Conservation (phyloP, 2,113 vertebrate genomes). For the Antigone vipio region DNA sequence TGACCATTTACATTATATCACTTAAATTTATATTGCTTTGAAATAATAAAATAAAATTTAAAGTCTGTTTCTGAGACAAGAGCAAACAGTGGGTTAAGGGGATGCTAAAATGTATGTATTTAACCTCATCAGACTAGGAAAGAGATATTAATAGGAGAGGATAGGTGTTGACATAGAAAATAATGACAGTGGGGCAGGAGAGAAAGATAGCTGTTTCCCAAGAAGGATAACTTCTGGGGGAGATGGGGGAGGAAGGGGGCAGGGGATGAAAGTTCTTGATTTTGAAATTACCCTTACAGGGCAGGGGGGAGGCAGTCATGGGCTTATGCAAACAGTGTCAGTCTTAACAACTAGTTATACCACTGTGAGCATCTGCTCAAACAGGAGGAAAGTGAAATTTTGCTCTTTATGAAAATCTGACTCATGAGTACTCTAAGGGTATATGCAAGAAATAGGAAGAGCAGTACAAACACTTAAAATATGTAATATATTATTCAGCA, state of each 20-base stretch:
- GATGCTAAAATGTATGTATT: not conserved
- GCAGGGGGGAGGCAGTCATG: not conserved
- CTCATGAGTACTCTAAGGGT: accelerated
- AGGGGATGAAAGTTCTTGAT: not conserved
- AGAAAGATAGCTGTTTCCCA: not conserved
- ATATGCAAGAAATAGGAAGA: not conserved
- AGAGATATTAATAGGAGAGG: not conserved
- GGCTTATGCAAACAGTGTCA: not conserved
- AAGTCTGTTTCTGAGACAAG: not conserved
- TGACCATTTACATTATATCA: not conserved
- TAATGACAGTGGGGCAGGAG: too few relatives aligned
- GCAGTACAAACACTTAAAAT: not conserved
- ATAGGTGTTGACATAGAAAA: not conserved
- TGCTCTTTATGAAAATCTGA: not conserved
- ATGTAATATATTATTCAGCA: not conserved
- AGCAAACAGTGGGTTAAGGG: not conserved
- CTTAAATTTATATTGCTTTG: not conserved
- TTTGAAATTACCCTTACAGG: not conserved
- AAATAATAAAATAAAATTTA: not conserved
- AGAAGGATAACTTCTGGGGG: not conserved
- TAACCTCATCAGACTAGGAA: not conserved
- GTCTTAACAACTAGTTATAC: not conserved
- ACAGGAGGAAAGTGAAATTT: not conserved
- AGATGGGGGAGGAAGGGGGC: accelerated
- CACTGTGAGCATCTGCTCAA: not conserved